Evolutionary conservation across 2,797 vertebrate species (phyloP), one percentile per base, ranked within the genome.

Genomic region (Lacerta viridis): DNA sequence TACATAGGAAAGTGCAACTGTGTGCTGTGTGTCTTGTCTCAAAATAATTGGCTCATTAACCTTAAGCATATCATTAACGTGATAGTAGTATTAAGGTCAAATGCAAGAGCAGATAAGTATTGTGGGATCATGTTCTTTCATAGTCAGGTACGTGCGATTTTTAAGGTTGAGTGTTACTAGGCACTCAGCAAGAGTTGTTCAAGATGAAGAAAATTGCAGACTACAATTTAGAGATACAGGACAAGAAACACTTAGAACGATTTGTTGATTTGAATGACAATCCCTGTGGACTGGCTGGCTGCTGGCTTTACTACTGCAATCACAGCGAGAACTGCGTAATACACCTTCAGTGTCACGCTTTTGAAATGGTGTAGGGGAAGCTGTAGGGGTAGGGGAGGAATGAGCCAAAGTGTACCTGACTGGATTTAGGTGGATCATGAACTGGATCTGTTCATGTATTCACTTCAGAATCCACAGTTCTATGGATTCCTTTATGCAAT

Each of bases 41-140:
- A 96, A 90, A 94, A 89, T 86, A 94, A 90, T 91, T 89, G 29
- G 39, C 87, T 93, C 39, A 66, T 94, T 95, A 93, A 91, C 91
- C 68, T 93, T 86, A 95, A 93, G 88, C 36, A 13, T 90, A 85
- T 91, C 85, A 83, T 92, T 95, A 93, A 93, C 68, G 43, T 85
- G 84, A 92, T 78, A 88, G 86, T 79, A 93, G 77, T 92, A 50
- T 90, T 93, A 93, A 93, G 80, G 83, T 94, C 82, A 92, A 90
- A 91, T 66, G 46, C 83, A 88, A 92, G 88, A 93, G 55, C 10
- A 90, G 74, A 23, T 80, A 80, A 87, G 7, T 50, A 84, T 91
- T 83, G 71, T 2, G 46, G 4, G 2, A 87, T 93, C 93, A 27
- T 80, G 87, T 85, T 90, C 83, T 20, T 80, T 89, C 83, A 41